Evolutionary conservation across 2,797 vertebrate genomes (phyloP).

Genomic region (Spondyliosoma cantharus): DNA sequence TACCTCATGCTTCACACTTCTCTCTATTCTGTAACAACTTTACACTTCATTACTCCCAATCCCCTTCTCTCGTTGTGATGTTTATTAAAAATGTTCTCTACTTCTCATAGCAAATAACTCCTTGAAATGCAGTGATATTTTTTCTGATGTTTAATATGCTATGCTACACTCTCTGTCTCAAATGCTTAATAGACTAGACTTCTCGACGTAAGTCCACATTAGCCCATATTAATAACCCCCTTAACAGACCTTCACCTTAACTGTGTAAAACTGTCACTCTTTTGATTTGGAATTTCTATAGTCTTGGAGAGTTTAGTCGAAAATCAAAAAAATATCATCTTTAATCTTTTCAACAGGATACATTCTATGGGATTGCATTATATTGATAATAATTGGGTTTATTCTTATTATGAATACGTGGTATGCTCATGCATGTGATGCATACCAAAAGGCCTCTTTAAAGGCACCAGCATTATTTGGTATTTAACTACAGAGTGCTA

Average conservation of each 20-base stretch:
- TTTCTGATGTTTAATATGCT: slow-evolving; percentile 77
- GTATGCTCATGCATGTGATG: neutral
- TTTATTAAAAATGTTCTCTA: slow-evolving; percentile 68
- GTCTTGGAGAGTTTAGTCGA: slow-evolving; percentile 71
- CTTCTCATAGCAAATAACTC: slow-evolving; percentile 66
- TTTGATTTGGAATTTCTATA: slow-evolving; percentile 77
- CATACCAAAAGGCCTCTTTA: slow-evolving; percentile 19
- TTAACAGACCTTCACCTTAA: slow-evolving; percentile 72
- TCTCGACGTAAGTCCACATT: slow-evolving; percentile 82
- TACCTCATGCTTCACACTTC: slow-evolving; percentile 54
- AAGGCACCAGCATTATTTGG: slow-evolving; percentile 17
- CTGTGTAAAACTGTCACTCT: slow-evolving; percentile 72
- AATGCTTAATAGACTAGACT: slow-evolving; percentile 81
- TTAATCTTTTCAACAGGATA: neutral
- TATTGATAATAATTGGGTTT: neutral
- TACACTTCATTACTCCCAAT: slow-evolving; percentile 64
- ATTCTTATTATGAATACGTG: slow-evolving; percentile 14
- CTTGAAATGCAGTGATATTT: slow-evolving; percentile 68
- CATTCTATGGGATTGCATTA: neutral
- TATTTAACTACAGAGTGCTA: slow-evolving; percentile 24
- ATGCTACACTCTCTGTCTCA: slow-evolving; percentile 81
- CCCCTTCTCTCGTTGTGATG: slow-evolving; percentile 57
- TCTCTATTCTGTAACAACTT: slow-evolving; percentile 59
- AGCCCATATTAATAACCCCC: slow-evolving; percentile 67
- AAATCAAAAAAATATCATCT: slow-evolving; percentile 7